These are phyloP conservation scores for Apamea monoglypha DNA, from an alignment of 2,888 invertebrate species.

Conservation along the genomic window DNA sequence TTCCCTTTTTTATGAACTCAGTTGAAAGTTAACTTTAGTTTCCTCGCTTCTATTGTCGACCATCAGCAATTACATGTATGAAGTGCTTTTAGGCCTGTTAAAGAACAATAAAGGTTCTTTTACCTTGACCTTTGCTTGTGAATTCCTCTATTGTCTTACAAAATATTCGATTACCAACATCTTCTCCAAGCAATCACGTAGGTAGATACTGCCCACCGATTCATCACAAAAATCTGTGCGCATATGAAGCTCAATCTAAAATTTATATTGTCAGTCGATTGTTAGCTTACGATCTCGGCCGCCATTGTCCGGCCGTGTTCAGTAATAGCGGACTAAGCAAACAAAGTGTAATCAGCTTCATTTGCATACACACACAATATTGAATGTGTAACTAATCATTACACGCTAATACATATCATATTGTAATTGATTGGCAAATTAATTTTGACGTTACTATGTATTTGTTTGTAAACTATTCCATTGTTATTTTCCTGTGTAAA, in stretches of 20 bases:
- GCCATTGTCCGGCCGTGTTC: constrained; percentile 59
- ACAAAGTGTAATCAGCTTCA: constrained; percentile 75
- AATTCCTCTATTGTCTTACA: constrained; percentile 2
- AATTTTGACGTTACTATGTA: constrained; percentile 16
- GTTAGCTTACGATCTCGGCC: constrained; percentile 54
- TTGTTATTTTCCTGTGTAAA: constrained; percentile 25
- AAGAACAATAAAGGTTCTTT: background rate
- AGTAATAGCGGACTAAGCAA: constrained; percentile 74
- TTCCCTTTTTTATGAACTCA: background rate
- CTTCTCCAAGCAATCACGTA: constrained; percentile 14
- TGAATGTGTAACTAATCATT: constrained; percentile 74
- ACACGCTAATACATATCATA: constrained; percentile 57
- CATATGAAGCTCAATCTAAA: constrained; percentile 44
- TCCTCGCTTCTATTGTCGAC: background rate
- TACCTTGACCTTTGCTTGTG: background rate
- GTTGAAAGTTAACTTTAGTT: background rate
- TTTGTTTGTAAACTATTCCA: constrained; percentile 20
- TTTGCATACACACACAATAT: constrained; percentile 78
- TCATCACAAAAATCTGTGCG: constrained; percentile 34
- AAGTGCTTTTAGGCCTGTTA: background rate
- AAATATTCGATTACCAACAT: background rate
- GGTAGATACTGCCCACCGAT: constrained; percentile 17
- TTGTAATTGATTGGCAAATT: constrained; percentile 44
- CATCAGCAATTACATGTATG: background rate
- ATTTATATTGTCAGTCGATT: constrained; percentile 56